Base-by-base conservation (phyloP, 2,113 vertebrate genomes). In the Marmota flaviventris region DNA sequence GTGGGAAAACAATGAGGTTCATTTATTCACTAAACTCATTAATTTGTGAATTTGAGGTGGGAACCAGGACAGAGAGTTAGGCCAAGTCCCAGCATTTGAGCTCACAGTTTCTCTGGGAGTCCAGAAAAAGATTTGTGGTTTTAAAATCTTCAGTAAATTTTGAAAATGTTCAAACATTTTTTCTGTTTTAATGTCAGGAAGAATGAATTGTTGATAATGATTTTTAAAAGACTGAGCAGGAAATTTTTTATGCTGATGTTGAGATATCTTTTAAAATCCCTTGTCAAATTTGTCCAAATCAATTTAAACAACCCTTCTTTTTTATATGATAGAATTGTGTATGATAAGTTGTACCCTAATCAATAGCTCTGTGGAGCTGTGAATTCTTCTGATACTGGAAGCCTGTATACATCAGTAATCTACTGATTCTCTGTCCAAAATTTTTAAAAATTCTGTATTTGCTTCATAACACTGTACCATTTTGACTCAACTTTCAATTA, bases 141-240 rank as follows among this genome's bases (percentile, higher is more conserved):
- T 86, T 85, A 73, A 48, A 91, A 82, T 82, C 45, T 39, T 85
- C 56, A 82, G 76, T 18, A 63, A 69, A 85, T 67, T 89, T 85
- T 89, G 65, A 48, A 89, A 87, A 78, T 37, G n/a, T 63, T 63
- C 37, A 86, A 92, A 37, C 45, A 81, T 56, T 63, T 63, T 48
- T 85, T 92, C 81, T 39, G 18, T 73, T 89, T 94, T 79, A 85
- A 78, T 89, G 42, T 56, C 84, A 18, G 72, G 53, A 92, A 96
- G 58, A 82, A 76, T 39, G 39, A 78, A 56, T 92, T 84, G 42
- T 82, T 83, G 48, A 73, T 85, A 65, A 92, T 39, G 2, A 83
- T 34, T 94, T 89, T 89, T 84, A 89, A 89, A 72, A 8, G 32
- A 79, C 39, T 93, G 34, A 93, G 22, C 63, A 61, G 67, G 25